Base-by-base conservation (phyloP, 2,888 invertebrate species). In the Spialia ferax region DNA sequence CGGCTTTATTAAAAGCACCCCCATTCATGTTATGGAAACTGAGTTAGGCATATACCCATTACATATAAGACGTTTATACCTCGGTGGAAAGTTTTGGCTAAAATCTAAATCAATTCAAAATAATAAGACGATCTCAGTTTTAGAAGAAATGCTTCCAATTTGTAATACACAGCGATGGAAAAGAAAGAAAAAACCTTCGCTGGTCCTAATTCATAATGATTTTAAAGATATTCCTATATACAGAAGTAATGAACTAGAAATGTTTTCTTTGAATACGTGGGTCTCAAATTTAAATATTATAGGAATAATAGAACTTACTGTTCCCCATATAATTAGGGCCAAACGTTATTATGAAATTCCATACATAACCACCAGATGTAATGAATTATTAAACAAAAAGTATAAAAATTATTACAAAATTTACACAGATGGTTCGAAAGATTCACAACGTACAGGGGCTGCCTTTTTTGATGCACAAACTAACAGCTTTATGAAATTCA, bases 391-490 rank as follows among this genome's bases (percentile, higher is more conserved):
- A 11, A 50, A 23, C 23, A 11, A 23, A 50, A 50, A 50, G 4
- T 50, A 22, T 50, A 20, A 22, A 13, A 11, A 50, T 23, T 50
- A 13, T 50, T 50, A 50, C 13, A 50, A 50, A 50, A 50, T 50
- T 23, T 50, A 22, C 22, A 50, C 50, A 22, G 50, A 50, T 50
- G 50, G 50, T 22, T 50, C 50, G 11, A 50, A 50, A 50, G 50
- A 22, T 50, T 20, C 5, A 2, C 10, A 50, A 13, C 11, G 22
- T 11, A 22, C 22, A 22, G 50, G 22, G 13, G 50, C 50, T 50
- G 50, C 20, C 6, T 50, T 50, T 22, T 50, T 22, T 22, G 50
- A 50, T 22, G 3, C 50, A 11, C 50, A 50, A 5, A 22, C 20
- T 3, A 50, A 50, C 13, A 22, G 48, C 10, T 48, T 48, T 20